Evolutionary conservation across 2,113 vertebrate genomes (phyloP), one percentile per base, ranked within the genome.

Genomic region (Synchiropus splendidus): DNA sequence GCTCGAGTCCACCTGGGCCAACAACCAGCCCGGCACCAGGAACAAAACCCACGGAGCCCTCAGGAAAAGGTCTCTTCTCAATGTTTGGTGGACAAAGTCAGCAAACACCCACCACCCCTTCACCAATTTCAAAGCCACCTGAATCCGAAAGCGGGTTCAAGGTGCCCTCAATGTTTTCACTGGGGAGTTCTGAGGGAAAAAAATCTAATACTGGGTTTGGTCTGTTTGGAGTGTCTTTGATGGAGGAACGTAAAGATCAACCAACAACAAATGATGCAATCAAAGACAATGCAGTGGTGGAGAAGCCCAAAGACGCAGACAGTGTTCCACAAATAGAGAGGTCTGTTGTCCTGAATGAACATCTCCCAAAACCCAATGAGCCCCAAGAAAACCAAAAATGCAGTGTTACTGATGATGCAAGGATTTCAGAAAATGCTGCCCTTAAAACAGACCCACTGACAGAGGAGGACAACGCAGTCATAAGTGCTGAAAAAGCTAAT

Each of bases 121-220:
- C 40, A 10, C 5, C 16, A 16, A 33, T 27, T 18, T 39, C 51
- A 14, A 80, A 75, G 46, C 34, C 53, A 58, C 36, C 54, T 68
- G 80, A 89, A 52, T 39, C 78, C 30, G 89, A 90, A 40, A 66
- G 84, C 6, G 39, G 83, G 17, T 92, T 92, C 60, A 90, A 65
- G 60, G 70, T 90, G 49, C 72, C 90, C 11, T 89, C 88, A 42
- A 81, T 92, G 54, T 89, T 92, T 49, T 85, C 90, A 21, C 67
- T 78, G 13, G 16, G 67, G 9, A 53, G 59, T 42, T 16, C 79
- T 54, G 74, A 78, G 21, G 70, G 74, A 50, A 87, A 85, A 48
- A 87, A 75, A 48, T n/a, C 60, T 13, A 85, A 87, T 75, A 85
- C 39, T 48, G 90, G 75, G 8, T 89, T 90, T 72, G 85, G 85